Evolutionary conservation across 2,888 invertebrate genomes (phyloP).

Genomic region (Lingula anatina): DNA sequence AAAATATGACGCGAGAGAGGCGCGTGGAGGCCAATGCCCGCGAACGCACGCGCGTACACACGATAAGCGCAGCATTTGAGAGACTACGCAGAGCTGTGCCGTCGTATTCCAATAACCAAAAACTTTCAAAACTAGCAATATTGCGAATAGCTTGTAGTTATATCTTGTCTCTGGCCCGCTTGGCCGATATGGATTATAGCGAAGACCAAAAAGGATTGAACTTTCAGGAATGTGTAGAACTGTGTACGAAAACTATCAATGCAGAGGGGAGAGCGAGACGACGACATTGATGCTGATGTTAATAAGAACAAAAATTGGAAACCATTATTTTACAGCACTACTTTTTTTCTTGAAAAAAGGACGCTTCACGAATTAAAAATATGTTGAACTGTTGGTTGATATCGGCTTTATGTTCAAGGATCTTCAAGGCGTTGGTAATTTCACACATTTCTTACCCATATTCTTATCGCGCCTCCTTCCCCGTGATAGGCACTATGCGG

Average conservation of each 20-base stretch:
- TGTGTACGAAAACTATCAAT: conserved; percentile 87
- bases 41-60: conserved; percentile 87
- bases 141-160: conserved; percentile 89
- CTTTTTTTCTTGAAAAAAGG: no score
- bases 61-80: conserved; percentile 92
- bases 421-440: no score
- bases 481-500: no score
- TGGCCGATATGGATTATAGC: conserved; percentile 67
- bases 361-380: no score
- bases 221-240: conserved; percentile 73
- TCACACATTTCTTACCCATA: no score
- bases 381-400: no score
- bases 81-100: conserved; percentile 79
- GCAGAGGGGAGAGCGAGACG: conserved; percentile 84
- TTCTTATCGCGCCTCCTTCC: no score
- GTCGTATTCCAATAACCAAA: conserved; percentile 87
- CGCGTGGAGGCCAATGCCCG: conserved; percentile 91
- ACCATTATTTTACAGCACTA: no score
- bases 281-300: conserved; percentile 50
- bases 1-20: conserved; percentile 89
- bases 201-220: conserved; percentile 60
- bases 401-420: no score
- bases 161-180: conserved; percentile 77
- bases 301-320: no score
- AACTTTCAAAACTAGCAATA: conserved; percentile 87